Evolutionary conservation across 2,797 vertebrate genomes (phyloP).

Genomic region (Microtus agrestis): DNA sequence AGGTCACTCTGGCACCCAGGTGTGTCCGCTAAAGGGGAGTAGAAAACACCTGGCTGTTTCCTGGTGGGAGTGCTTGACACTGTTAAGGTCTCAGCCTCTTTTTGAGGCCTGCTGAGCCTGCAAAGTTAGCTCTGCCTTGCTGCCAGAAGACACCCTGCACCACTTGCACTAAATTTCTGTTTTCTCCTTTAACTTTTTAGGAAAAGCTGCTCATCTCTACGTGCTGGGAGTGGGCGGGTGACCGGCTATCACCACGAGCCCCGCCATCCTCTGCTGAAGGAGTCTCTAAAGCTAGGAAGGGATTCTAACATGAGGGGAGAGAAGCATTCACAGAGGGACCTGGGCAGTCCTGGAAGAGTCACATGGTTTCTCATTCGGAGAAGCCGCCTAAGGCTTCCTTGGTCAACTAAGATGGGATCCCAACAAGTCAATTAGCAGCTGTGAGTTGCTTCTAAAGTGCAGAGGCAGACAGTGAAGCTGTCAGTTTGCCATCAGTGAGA

Average conservation of each 20-base stretch:
- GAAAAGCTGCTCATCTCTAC: neutral
- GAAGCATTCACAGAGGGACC: accelerated
- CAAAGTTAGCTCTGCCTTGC: accelerated
- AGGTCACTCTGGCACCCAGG: neutral
- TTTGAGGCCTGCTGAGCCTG: accelerated
- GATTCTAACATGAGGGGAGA: no score
- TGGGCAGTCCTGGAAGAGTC: no score
- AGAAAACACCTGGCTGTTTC: neutral
- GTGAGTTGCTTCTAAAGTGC: neutral
- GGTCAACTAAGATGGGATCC: neutral
- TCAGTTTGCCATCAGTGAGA: neutral
- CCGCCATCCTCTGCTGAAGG: neutral
- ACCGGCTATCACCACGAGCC: accelerated
- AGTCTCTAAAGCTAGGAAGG: neutral
- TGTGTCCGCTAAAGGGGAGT: accelerated
- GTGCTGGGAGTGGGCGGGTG: accelerated
- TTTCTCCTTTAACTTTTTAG: neutral
- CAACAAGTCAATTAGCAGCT: neutral
- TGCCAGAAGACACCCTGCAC: accelerated
- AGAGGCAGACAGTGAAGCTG: neutral
- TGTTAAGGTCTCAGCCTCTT: accelerated
- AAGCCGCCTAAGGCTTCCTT: neutral
- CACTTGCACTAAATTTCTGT: neutral
- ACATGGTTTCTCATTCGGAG: neutral
- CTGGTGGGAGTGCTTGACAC: no score